Base-by-base conservation (phyloP, 1,140 invertebrate genomes). In the Diorhabda elongata region DNA sequence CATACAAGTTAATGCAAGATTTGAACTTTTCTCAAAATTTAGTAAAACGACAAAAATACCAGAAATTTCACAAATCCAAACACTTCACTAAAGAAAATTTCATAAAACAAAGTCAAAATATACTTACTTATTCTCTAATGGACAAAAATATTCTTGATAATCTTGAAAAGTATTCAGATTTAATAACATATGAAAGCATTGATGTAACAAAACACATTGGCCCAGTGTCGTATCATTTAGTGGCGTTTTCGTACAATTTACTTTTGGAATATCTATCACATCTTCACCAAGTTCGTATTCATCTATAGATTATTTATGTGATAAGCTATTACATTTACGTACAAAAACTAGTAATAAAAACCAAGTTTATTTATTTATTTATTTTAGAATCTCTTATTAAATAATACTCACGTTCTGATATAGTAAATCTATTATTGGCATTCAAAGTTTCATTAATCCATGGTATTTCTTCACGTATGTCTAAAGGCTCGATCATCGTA, bases 111-210 rank as follows among this genome's bases (percentile, higher is more conserved):
- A 26, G 26, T 26, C 26, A 26, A 26, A 26, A 52, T 8, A 3
- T 52, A 52, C 47, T 68, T 26, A 68, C 67, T 62, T 62, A 4
- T 6, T 44, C 2, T 52, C 47, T n/a, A 68, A 47, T 26, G 67
- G n/a, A 44, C 67, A 68, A 11, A 68, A 68, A 60, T 61, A 63
- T 68, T 62, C 26, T n/a, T 11, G 9, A 43, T 62, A 68, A 6
- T 58, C 26, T 62, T 56, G 42, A 7, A 68, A 44, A 41, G 41
- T 9, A 11, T 26, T 42, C 42, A 68, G 52, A 62, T 44, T 41
- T 41, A 5, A 5, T 7, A 61, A 62, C n/a, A 68, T 45, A 43
- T 62, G 44, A 9, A 41, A 60, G 42, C 67, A 68, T 26, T 68
- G 8, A 5, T 42, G 52, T 8, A 68, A 43, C 4, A 68, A 45